Percentiles rank a stretch among this genome's conserved stretches.
Conservation (phyloP, 2,888 invertebrate genomes). For the Brachylomia viminalis region DNA sequence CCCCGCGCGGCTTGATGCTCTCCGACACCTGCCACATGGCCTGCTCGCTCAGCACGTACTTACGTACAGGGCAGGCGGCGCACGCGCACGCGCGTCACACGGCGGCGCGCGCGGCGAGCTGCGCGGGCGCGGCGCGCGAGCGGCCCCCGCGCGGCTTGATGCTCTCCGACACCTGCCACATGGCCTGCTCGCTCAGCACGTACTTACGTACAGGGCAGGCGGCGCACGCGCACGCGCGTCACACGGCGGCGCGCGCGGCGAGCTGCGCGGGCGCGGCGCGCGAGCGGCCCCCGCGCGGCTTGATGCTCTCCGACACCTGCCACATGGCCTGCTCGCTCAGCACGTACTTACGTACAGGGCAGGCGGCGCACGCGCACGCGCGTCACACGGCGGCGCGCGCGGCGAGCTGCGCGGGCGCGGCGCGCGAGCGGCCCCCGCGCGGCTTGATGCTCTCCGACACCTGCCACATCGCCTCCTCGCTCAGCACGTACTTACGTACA, state of each 20-base stretch:
- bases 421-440: conserved; percentile 91
- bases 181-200: conserved; percentile 97
- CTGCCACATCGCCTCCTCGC: conserved; percentile 99
- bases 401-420: conserved; percentile 68
- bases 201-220: conserved; percentile 2
- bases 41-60: conserved; percentile 96
- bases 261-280: conserved; percentile 72
- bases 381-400: conserved; percentile 72
- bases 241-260: conserved; percentile 72
- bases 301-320: conserved; percentile 99
- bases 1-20: conserved; percentile 97
- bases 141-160: conserved; percentile 97
- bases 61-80: conserved; percentile 1
- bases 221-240: conserved; percentile 25
- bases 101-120: conserved; percentile 72
- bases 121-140: conserved; percentile 77
- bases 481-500: conserved; percentile 93
- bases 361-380: background rate
- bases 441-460: conserved; percentile 99
- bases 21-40: conserved; percentile 99
- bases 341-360: conserved; percentile 89
- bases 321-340: conserved; percentile 99
- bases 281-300: conserved; percentile 94
- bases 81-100: conserved; percentile 63
- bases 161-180: conserved; percentile 99